Evolutionary conservation across 2,113 vertebrate species (phyloP).

Genomic region (Electrona antarctica): DNA sequence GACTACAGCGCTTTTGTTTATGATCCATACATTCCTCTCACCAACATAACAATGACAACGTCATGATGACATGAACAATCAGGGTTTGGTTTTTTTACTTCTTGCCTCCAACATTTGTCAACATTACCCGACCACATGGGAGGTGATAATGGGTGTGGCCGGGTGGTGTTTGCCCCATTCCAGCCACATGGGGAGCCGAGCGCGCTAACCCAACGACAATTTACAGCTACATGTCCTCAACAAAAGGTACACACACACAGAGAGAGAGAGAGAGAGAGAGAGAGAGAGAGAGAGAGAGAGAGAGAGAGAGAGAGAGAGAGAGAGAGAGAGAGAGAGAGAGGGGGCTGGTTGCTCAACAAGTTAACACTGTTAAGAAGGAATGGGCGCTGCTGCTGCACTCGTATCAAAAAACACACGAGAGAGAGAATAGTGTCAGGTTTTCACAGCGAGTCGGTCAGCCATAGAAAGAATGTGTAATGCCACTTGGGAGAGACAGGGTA

Average conservation of each 20-base stretch:
- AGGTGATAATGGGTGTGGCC: conserved; percentile 40
- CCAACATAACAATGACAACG: neutral
- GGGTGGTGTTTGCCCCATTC: conserved; percentile 30
- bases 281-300: too few relatives aligned
- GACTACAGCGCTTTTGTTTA: neutral
- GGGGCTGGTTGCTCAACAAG: too few relatives aligned
- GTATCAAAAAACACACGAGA: too few relatives aligned
- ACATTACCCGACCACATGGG: neutral
- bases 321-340: too few relatives aligned
- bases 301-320: too few relatives aligned
- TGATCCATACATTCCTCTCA: neutral
- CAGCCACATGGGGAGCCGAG: conserved; percentile 38
- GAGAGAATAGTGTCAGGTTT: too few relatives aligned
- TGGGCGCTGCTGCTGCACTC: too few relatives aligned
- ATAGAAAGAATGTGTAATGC: too few relatives aligned
- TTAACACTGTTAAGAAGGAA: too few relatives aligned
- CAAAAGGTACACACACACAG: neutral
- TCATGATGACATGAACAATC: neutral
- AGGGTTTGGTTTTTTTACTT: neutral
- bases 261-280: too few relatives aligned
- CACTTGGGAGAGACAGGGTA: too few relatives aligned
- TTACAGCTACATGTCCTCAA: conserved; percentile 4
- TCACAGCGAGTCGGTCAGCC: too few relatives aligned
- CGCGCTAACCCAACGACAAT: neutral
- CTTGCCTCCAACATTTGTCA: neutral